Evolutionary conservation across 2,113 vertebrate genomes (phyloP).

Genomic region (Rhinolophus sinicus): DNA sequence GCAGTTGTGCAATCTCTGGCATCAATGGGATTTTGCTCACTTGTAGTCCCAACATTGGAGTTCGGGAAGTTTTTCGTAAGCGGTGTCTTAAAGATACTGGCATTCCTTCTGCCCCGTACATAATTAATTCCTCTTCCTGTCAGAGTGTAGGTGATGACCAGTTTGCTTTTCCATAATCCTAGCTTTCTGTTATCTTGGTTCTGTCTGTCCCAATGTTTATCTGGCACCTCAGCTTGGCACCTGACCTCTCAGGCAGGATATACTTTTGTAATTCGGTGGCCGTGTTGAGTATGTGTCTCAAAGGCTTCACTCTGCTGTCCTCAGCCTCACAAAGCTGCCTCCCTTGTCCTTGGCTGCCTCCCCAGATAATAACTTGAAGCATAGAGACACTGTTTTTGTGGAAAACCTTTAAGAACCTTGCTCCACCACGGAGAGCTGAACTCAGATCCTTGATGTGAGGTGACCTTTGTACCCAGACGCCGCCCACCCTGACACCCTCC

Average conservation of each 20-base stretch:
- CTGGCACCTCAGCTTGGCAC: background rate
- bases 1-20: background rate
- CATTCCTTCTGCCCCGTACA: background rate
- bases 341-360: background rate
- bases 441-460: background rate
- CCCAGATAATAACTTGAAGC: background rate
- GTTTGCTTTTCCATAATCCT: background rate
- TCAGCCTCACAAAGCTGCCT: background rate
- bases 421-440: background rate
- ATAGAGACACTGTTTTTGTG: background rate
- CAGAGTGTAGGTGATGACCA: background rate
- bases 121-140: background rate
- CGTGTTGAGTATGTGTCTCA: background rate
- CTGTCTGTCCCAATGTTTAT: background rate
- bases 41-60: background rate
- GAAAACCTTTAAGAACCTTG: background rate
- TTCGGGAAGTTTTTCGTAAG: background rate
- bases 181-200: background rate
- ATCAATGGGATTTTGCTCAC: background rate
- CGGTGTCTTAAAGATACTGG: background rate
- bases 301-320: background rate
- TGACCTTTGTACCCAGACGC: background rate
- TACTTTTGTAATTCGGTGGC: background rate
- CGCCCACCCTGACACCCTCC: background rate
- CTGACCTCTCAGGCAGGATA: background rate